A percentile compares a stretch with the other conserved stretches of the same genome.
Evolutionary conservation across 2,888 invertebrate genomes (phyloP).

Genomic region (Bombylius discolor): DNA sequence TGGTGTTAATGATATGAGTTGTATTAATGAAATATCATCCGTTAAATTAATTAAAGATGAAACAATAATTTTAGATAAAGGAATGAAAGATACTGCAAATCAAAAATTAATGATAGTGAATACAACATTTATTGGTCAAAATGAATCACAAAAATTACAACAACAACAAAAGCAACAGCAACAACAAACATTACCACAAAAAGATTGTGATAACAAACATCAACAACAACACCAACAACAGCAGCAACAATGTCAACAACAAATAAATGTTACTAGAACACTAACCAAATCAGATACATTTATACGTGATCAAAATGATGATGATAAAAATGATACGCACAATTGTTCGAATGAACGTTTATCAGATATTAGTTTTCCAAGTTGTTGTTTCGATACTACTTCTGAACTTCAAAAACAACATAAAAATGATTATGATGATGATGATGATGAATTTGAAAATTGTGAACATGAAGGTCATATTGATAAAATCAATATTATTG

Average conservation of each 20-base stretch:
- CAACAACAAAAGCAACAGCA: not conserved
- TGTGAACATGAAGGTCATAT: not conserved
- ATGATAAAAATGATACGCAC: slow-evolving; percentile 14
- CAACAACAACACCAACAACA: not conserved
- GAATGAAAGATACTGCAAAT: slow-evolving; percentile 14
- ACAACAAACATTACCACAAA: not conserved
- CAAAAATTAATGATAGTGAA: slow-evolving; percentile 10
- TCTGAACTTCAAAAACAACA: not conserved
- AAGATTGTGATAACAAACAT: not conserved
- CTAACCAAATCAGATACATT: slow-evolving; percentile 32
- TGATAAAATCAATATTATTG: not conserved
- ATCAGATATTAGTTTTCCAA: slow-evolving; percentile 5
- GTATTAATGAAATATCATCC: not conserved
- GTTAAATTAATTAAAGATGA: not conserved
- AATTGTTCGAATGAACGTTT: slow-evolving; percentile 3
- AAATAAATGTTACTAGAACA: not conserved
- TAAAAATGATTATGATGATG: not conserved
- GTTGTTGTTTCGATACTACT: slow-evolving; percentile 2
- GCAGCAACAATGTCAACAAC: not conserved
- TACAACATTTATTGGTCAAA: not conserved
- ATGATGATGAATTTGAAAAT: not conserved
- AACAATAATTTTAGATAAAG: slow-evolving; percentile 18
- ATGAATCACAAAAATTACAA: not conserved
- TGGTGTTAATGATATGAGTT: not conserved
- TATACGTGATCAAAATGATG: slow-evolving; percentile 24